Percentiles rank a stretch among this genome's conserved stretches.
Evolutionary conservation across 2,888 invertebrate genomes (phyloP).

Genomic region (Didymodactylos carnosus): DNA sequence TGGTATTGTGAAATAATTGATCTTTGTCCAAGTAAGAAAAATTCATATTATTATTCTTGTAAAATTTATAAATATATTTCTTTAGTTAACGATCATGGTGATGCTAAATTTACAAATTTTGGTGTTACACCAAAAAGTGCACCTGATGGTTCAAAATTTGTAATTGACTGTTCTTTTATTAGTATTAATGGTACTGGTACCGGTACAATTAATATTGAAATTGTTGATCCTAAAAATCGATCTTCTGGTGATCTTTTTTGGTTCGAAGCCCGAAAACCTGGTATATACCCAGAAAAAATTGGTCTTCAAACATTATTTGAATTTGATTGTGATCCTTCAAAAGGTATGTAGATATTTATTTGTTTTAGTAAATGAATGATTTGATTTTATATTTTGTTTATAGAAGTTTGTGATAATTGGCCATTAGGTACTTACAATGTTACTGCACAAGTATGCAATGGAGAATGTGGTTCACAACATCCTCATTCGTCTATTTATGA

Average conservation of each 20-base stretch:
- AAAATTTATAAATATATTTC: not conserved
- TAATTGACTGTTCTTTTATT: constrained; percentile 17
- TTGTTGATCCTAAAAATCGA: constrained; percentile 21
- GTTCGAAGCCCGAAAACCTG: constrained; percentile 20
- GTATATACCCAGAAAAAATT: constrained; percentile 19
- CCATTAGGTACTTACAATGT: constrained; percentile 24
- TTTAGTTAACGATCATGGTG: constrained; percentile 21
- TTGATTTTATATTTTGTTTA: not conserved
- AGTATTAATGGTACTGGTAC: constrained; percentile 25
- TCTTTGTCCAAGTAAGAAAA: constrained; percentile 17
- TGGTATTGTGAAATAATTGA: constrained; percentile 23
- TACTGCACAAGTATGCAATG: constrained; percentile 24
- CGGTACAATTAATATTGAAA: constrained; percentile 20
- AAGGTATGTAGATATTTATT: constrained; percentile 15
- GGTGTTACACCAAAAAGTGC: constrained; percentile 19
- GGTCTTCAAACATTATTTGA: constrained; percentile 22
- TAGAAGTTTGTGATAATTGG: constrained; percentile 23
- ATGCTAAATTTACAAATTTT: constrained; percentile 21
- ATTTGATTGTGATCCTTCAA: constrained; percentile 25
- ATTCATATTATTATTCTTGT: not conserved
- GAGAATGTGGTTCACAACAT: constrained; percentile 26
- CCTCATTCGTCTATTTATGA: constrained; percentile 24
- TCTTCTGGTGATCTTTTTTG: constrained; percentile 22
- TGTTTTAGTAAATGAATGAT: not conserved
- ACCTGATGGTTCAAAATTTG: constrained; percentile 20